Conservation (phyloP, 2,113 vertebrate species). For the Argyrosomus japonicus region DNA sequence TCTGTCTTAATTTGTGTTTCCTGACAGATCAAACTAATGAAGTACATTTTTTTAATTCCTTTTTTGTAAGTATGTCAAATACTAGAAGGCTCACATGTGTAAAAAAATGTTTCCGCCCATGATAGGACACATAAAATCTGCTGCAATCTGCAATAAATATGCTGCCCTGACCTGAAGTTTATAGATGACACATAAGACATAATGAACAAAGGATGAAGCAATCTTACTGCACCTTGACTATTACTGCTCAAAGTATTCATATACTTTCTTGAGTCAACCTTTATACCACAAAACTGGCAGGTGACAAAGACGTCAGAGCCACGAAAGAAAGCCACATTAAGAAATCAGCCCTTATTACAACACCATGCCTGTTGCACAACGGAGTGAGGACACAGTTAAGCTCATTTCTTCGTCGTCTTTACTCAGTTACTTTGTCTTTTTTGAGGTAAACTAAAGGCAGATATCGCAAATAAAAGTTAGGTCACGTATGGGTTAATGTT, state of each 20-base stretch:
- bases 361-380: constrained; percentile 5
- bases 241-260: neutral
- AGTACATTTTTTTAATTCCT: neutral
- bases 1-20: neutral
- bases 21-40: neutral
- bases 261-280: neutral
- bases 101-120: constrained; percentile 14
- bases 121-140: neutral
- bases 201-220: neutral
- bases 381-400: neutral
- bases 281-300: neutral
- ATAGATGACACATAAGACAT: neutral
- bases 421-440: neutral
- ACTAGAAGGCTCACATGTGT: neutral
- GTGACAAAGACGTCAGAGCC: neutral
- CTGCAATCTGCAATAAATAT: neutral
- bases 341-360: constrained; percentile 10
- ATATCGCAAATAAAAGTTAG: neutral
- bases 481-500: constrained; percentile 7
- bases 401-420: neutral
- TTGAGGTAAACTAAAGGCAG: neutral
- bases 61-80: constrained; percentile 2
- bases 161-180: neutral
- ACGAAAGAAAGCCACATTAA: constrained; percentile 3
- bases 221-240: neutral